Evolutionary conservation across 2,797 vertebrate species (phyloP).

Genomic region (Danio albolineatus): DNA sequence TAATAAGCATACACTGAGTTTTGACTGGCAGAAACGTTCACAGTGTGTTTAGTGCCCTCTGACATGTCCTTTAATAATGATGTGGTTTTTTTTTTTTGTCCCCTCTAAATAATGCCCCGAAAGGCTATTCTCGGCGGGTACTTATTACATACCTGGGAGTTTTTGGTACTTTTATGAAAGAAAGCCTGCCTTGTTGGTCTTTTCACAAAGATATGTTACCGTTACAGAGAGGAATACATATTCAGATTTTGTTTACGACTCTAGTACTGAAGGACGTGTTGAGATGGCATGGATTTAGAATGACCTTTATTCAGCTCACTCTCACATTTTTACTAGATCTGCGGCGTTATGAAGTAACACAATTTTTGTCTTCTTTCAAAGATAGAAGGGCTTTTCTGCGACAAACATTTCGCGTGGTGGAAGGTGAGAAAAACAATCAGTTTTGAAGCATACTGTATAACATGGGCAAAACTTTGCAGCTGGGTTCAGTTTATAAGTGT

Average conservation of each 20-base stretch:
- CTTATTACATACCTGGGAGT: slow-evolving; percentile 42
- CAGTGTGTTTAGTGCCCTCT: neutral
- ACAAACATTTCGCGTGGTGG: neutral
- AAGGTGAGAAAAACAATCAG: neutral
- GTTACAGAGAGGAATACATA: slow-evolving; percentile 6
- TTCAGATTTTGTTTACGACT: slow-evolving; percentile 15
- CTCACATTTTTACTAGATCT: slow-evolving; percentile 1
- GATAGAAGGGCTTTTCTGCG: neutral
- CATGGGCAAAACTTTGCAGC: neutral
- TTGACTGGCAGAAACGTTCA: slow-evolving; percentile 5
- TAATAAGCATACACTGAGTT: neutral
- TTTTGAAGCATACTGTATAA: too few relatives aligned
- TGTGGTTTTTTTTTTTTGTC: neutral
- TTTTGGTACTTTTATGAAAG: slow-evolving; percentile 36
- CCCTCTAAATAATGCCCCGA: slow-evolving; percentile 2
- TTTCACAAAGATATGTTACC: slow-evolving; percentile 38
- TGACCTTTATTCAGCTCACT: slow-evolving; percentile 29
- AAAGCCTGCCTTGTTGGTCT: neutral
- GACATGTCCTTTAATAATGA: neutral
- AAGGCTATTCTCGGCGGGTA: slow-evolving; percentile 6
- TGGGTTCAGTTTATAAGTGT: neutral
- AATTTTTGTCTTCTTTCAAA: neutral
- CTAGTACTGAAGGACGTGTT: neutral
- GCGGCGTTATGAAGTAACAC: neutral
- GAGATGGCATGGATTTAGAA: slow-evolving; percentile 31